Conservation (phyloP, 1,140 invertebrate genomes). For the Nebria ingens region DNA sequence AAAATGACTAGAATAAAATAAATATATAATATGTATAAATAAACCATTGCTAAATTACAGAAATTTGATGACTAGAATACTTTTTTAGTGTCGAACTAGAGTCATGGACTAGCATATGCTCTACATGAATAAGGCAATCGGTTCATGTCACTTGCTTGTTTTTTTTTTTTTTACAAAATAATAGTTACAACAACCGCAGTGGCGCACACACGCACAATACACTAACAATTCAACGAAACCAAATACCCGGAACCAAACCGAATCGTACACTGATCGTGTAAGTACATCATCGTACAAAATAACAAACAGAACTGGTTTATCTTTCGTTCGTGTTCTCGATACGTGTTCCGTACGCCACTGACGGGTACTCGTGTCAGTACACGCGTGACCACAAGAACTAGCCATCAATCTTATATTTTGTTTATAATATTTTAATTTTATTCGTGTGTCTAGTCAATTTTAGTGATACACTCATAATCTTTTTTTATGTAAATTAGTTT, state of each 20-base stretch:
- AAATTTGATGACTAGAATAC: neutral
- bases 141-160: conserved; percentile 5
- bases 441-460: no score
- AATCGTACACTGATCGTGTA: neutral
- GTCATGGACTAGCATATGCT: conserved; percentile 6
- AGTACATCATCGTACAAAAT: neutral
- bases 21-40: neutral
- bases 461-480: no score
- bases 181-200: conserved; percentile 3
- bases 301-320: neutral
- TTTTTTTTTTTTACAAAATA: conserved; percentile 10
- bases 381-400: neutral
- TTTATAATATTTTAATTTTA: no score
- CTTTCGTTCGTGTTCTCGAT: neutral
- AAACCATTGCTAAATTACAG: conserved; percentile 4
- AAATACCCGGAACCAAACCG: no score
- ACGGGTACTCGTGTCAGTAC: neutral
- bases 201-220: neutral
- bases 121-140: conserved; percentile 8
- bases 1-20: neutral
- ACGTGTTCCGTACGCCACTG: neutral
- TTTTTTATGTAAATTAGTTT: no score
- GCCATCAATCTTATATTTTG: no score
- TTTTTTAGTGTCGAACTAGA: conserved; percentile 4
- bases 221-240: no score